Evolutionary conservation across 92 coral and sea anemone species (phyloP).

Genomic region (Muricea muricata): DNA sequence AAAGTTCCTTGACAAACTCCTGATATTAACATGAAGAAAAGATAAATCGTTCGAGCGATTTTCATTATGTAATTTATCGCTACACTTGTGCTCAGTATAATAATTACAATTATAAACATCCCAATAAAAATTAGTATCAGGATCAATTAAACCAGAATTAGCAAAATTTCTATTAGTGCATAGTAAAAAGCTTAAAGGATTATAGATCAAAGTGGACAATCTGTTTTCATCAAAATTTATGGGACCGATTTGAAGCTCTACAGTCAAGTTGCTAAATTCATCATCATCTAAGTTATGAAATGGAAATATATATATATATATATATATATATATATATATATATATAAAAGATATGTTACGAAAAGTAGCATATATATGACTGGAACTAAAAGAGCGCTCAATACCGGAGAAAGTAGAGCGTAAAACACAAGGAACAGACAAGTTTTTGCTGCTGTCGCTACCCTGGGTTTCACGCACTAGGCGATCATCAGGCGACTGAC

Average conservation of each 20-base stretch:
- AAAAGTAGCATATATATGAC: too few relatives aligned
- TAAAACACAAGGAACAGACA: too few relatives aligned
- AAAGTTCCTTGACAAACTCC: not conserved
- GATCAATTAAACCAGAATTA: not conserved
- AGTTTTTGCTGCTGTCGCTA: too few relatives aligned
- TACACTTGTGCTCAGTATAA: slow-evolving; percentile 2
- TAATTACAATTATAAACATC: slow-evolving; percentile 9
- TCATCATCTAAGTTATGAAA: slow-evolving; percentile 10
- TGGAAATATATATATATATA: not conserved
- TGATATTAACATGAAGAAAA: not conserved
- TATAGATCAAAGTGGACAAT: not conserved
- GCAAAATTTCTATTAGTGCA: not conserved
- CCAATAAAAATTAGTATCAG: not conserved
- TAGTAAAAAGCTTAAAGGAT: not conserved
- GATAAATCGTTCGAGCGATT: too few relatives aligned
- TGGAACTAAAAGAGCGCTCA: too few relatives aligned
- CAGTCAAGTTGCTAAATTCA: not conserved
- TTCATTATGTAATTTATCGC: not conserved
- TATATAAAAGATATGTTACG: too few relatives aligned
- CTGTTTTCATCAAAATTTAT: slow-evolving; percentile 3
- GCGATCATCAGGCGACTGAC: too few relatives aligned
- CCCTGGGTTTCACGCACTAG: too few relatives aligned
- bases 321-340: too few relatives aligned
- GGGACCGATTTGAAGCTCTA: not conserved
- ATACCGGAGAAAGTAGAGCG: too few relatives aligned